Percentiles rank a stretch among this genome's conserved stretches.
These are phyloP conservation scores for Falcunculus frontatus DNA, from an alignment of 2,113 vertebrate genomes.

Conservation along the genomic window DNA sequence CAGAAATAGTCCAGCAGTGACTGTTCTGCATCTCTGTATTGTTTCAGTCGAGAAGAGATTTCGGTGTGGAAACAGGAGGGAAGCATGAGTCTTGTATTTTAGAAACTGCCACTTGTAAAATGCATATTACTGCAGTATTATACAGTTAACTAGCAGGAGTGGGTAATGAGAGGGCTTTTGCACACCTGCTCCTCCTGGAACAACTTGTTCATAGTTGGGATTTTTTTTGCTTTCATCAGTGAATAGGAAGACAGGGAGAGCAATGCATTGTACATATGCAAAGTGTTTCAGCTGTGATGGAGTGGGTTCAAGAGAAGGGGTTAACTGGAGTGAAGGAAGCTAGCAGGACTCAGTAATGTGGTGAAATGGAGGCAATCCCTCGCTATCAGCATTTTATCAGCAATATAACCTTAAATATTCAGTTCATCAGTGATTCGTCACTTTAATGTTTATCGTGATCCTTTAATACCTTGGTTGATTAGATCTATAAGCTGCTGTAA, in stretches of 20 bases:
- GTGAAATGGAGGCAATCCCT: background rate
- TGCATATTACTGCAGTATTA: background rate
- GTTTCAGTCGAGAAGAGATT: background rate
- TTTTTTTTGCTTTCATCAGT: background rate
- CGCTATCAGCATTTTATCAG: conserved; percentile 37
- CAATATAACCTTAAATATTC: conserved; percentile 40
- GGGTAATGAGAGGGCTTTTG: background rate
- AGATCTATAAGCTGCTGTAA: conserved; percentile 38
- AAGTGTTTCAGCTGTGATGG: conserved; percentile 5
- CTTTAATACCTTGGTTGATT: conserved; percentile 41
- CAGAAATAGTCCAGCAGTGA: background rate
- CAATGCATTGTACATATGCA: accelerated
- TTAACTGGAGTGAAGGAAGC: conserved; percentile 1
- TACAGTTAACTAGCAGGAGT: background rate
- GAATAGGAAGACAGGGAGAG: background rate
- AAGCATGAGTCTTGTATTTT: background rate
- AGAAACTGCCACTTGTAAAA: background rate
- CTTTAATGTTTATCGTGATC: conserved; percentile 35
- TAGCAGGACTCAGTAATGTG: background rate
- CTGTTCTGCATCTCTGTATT: background rate
- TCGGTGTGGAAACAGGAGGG: background rate
- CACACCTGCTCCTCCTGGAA: conserved; percentile 8
- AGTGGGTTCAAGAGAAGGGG: background rate
- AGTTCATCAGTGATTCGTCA: conserved; percentile 34
- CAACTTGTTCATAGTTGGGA: background rate